Evolutionary conservation across 2,113 vertebrate species (phyloP), one percentile per base, ranked within the genome.

Genomic region (Centropristis striata): DNA sequence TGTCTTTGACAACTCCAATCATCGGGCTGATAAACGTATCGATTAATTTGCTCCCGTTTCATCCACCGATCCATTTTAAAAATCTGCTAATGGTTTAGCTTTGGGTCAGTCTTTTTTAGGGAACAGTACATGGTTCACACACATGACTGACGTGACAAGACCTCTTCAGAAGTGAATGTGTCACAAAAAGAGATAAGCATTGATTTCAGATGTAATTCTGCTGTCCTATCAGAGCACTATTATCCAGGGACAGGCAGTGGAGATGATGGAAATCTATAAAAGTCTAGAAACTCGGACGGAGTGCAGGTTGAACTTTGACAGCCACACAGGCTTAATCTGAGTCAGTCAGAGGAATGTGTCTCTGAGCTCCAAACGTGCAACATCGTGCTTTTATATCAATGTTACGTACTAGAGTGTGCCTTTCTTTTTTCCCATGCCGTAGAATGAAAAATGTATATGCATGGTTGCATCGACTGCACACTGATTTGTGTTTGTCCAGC

Each of bases 191-290:
- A 76, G 41, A 84, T 58, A 70, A 61, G 61, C 23, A 87, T 78
- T 50, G 85, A 87, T 85, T 87, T 90, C 75, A 83, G 82, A 85
- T 60, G 63, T 37, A 59, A 76, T 58, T 54, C 15, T 20, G 10
- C 70, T 16, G 50, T 58, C 25, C 47, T 11, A n/a, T 6, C 5
- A 13, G 42, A 70, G 63, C 8, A 27, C 61, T 28, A 63, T 63
- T 39, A 66, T 58, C 55, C 46, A 53, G 9, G 41, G 44, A 47
- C 46, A 39, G 37, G 21, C 21, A 60, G 71, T 13, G 21, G 27
- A 71, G 51, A 49, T 63, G 63, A 78, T 66, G 21, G 58, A 11
- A 65, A 83, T 85, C 64, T 70, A 61, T 65, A 77, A 57, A 42
- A 39, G 75, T 68, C 61, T 14, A 51, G 36, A 68, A 46, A 78